Percentiles rank a stretch among this genome's conserved stretches.
These are phyloP conservation scores for Cephalotes varians DNA, from an alignment of 2,888 invertebrate genomes.

Conservation along the genomic window DNA sequence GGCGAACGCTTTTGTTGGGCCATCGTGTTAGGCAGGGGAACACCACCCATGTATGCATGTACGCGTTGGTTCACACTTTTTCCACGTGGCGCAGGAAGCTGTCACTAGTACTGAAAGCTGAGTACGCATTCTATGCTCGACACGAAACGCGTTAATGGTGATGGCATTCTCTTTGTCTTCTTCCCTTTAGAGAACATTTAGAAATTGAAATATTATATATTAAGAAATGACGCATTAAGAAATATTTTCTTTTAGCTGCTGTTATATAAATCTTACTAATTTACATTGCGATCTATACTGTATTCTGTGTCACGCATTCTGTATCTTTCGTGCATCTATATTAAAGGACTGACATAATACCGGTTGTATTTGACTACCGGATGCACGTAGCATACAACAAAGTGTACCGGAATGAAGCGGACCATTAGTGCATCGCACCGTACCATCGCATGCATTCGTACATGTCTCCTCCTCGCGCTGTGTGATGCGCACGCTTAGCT, in stretches of 20 bases:
- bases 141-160: neutral
- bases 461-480: neutral
- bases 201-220: neutral
- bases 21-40: slow-evolving; percentile 34
- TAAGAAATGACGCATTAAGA: neutral
- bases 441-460: slow-evolving; percentile 36
- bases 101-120: slow-evolving; percentile 68
- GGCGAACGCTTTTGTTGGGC: slow-evolving; percentile 57
- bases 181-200: neutral
- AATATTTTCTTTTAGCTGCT: neutral
- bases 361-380: slow-evolving; percentile 22
- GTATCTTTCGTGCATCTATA: slow-evolving; percentile 9
- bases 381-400: slow-evolving; percentile 14
- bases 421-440: slow-evolving; percentile 44
- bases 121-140: slow-evolving; percentile 13
- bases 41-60: slow-evolving; percentile 45
- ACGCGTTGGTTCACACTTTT: slow-evolving; percentile 28
- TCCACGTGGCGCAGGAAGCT: slow-evolving; percentile 76
- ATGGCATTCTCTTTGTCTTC: neutral
- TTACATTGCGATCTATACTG: neutral
- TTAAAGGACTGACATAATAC: slow-evolving; percentile 17
- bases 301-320: neutral
- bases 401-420: slow-evolving; percentile 19
- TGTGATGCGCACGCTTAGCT: neutral
- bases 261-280: neutral